Evolutionary conservation across 2,888 invertebrate genomes (phyloP).

Genomic region (Protonemura montana): DNA sequence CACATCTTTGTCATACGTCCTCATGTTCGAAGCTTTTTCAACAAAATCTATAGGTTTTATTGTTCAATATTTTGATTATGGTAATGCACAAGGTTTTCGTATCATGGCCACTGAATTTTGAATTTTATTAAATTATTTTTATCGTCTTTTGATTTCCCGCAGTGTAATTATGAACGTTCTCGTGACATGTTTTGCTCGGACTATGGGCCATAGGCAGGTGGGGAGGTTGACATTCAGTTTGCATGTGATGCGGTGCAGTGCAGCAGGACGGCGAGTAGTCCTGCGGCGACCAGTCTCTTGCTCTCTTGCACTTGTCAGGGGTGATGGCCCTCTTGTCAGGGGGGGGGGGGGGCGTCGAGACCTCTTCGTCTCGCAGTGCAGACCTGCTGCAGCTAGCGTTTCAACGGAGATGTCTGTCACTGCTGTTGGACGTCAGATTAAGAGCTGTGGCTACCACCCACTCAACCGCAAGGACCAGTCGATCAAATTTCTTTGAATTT

Average conservation of each 20-base stretch:
- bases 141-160: not conserved
- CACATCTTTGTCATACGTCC: not conserved
- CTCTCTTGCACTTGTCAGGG: not conserved
- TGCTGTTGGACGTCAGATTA: constrained; percentile 46
- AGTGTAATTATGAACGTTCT: not conserved
- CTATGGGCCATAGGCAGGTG: not conserved
- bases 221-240: not conserved
- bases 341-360: no score
- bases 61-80: not conserved
- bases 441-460: not conserved
- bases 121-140: not conserved
- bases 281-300: not conserved
- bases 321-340: no score
- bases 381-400: not conserved
- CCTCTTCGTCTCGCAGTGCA: not conserved
- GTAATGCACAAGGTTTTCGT: not conserved
- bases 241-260: not conserved
- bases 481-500: constrained; percentile 49
- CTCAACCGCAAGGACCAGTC: constrained; percentile 42
- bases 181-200: not conserved
- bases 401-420: constrained; percentile 46
- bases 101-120: not conserved
- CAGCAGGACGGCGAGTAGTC: not conserved
- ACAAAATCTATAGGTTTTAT: not conserved
- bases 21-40: not conserved